Base-by-base conservation (phyloP, 2,113 vertebrate species). In the Ceratotherium simum region DNA sequence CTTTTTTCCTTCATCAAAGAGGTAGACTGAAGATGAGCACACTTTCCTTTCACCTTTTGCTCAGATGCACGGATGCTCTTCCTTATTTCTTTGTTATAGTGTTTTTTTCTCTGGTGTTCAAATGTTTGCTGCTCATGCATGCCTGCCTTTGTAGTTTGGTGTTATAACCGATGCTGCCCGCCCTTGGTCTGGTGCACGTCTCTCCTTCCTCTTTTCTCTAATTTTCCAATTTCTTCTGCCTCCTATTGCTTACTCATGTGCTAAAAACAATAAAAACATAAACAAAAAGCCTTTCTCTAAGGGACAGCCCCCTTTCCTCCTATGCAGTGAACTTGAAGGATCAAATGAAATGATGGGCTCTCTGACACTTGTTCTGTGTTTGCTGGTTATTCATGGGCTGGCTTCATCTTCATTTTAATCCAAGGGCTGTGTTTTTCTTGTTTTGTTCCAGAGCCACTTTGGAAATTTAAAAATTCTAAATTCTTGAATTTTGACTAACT, bases 391-490 rank as follows among this genome's bases (percentile, higher is more conserved):
- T 56, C 58, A 39, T 13, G 39, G 54, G n/a, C 25, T 70, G 23
- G 7, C 31, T 69, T 14, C 69, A 48, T 62, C 51, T 31, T 89
- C 70, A 64, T 25, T 86, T 90, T 8, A 87, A 1, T 72, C 82
- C 78, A 72, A 90, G 18, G 58, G 12, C 8, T 83, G 3, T 54
- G 14, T 18, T 69, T 90, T 93, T 83, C 48, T 89, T 27, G 0
- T 67, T 91, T 85, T 56, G 18, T 65, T 81, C 33, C 8, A 46
- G 58, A 58, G 33, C 3, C 2, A 60, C 25, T 62, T 67, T 84
- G n/a, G 25, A 82, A 94, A 92, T 73, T 33, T 54, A 82, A 90
- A 56, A 83, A 79, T 54, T 64, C 14, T 75, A 79, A 73, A 81
- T 76, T 48, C 21, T 39, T 91, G 25, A 29, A 78, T 73, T 85